phyloP scores from a whole-genome alignment of 2,888 invertebrate species.

The Cheilosia vernalis region DNA sequence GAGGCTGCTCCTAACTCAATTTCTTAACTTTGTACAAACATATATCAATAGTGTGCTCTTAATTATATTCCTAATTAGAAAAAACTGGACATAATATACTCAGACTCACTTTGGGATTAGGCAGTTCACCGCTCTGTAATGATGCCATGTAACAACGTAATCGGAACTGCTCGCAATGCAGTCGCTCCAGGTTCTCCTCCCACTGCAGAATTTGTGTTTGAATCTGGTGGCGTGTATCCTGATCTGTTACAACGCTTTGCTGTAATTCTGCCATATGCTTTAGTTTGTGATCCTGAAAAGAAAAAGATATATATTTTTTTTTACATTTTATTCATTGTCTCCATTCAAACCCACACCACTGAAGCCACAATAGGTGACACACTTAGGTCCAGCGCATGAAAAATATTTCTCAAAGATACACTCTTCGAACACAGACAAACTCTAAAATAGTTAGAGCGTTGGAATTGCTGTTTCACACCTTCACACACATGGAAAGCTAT shows the following conservation, averaged over 20 bases:
- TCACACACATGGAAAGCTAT: conserved; percentile 31
- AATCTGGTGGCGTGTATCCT: conserved; percentile 95
- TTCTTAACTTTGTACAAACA: too few relatives aligned
- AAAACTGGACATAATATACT: too few relatives aligned
- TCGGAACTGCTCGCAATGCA: conserved; percentile 98
- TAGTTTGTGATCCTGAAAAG: conserved; percentile 95
- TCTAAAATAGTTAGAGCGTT: conserved; percentile 34
- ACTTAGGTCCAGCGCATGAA: conserved; percentile 30
- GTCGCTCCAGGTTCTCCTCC: conserved; percentile 97
- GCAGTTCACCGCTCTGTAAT: conserved; percentile 96
- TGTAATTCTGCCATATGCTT: conserved; percentile 99
- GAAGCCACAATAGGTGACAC: conserved; percentile 44
- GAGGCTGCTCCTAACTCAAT: too few relatives aligned
- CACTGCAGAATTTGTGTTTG: conserved; percentile 96
- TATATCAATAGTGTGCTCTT: too few relatives aligned
- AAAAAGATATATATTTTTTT: conserved; percentile 41
- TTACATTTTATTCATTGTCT: background rate
- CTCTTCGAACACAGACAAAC: conserved; percentile 12
- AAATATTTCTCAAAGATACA: background rate
- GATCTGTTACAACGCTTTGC: conserved; percentile 97
- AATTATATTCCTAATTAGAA: too few relatives aligned
- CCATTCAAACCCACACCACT: background rate
- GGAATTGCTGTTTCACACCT: conserved; percentile 56
- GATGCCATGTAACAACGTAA: conserved; percentile 98
- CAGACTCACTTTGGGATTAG: conserved; percentile 96